Evolutionary conservation across 2,888 invertebrate genomes (phyloP), one percentile per base, ranked within the genome.

Genomic region (Agonopterix arenella): DNA sequence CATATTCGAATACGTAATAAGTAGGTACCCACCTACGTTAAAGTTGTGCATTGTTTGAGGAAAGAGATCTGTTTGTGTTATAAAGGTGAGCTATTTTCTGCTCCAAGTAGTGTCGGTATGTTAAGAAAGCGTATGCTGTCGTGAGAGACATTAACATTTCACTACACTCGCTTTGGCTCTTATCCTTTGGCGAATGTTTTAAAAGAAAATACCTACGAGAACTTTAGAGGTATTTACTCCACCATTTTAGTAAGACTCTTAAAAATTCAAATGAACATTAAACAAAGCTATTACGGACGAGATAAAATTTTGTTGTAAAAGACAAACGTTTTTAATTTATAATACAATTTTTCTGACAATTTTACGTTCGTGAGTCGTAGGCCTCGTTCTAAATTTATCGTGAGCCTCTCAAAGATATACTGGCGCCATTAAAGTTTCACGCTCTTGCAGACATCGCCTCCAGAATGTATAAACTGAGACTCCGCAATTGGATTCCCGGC

Each of bases 351-450:
- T 60, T 58, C 54, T 51, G 56, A 56, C 59, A 57, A 56, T 62
- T 64, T 65, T 56, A 57, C 57, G 62, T 61, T 56, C 54, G 54
- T 57, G 52, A 53, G 48, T 52, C 52, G 58, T 60, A 57, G 62
- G 58, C 51, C 59, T 61, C 56, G 59, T 66, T 59, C 60, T 63
- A 63, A 76, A 69, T 76, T 74, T 73, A 76, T 72, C 64, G 66
- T 58, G 56, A 66, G 59, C 51, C 57, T 55, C 57, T 58, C 54
- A 55, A 59, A 68, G 70, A 75, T 66, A 62, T 68, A 71, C 66
- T 57, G 68, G 56, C 50, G 61, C 66, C 66, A 74, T 80, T 76
- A 77, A 79, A 75, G 67, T 78, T 80, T 77, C 70, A 80, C 61
- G 68, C 55, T 58, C 58, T 62, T 57, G 61, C 62, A 63, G 64